Conservation (phyloP, 2,888 invertebrate species). For the Agrochola lota region DNA sequence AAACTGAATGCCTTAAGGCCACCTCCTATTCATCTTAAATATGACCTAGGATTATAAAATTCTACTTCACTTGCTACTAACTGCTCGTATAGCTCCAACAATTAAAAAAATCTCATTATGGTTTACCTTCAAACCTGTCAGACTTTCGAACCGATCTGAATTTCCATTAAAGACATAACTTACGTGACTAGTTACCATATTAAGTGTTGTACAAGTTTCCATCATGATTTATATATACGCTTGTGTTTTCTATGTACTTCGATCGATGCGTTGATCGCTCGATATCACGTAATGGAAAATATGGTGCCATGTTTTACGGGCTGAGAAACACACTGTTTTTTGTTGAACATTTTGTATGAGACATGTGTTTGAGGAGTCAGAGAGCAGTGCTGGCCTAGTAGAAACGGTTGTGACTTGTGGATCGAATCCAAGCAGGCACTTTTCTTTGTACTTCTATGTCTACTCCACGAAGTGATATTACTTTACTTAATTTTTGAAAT, state of each 20-base stretch:
- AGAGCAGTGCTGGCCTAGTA: neutral
- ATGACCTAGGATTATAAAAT: slow-evolving; percentile 13
- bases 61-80: neutral
- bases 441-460: neutral
- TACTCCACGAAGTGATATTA: neutral
- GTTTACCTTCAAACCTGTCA: slow-evolving; percentile 47
- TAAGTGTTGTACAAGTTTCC: slow-evolving; percentile 71
- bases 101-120: slow-evolving; percentile 34
- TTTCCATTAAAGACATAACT: slow-evolving; percentile 42
- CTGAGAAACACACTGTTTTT: slow-evolving; percentile 24
- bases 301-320: slow-evolving; percentile 34
- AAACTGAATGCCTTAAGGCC: slow-evolving; percentile 13
- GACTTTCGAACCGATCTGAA: slow-evolving; percentile 57
- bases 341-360: neutral
- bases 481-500: neutral
- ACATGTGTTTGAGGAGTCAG: neutral
- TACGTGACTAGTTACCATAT: slow-evolving; percentile 73
- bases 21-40: slow-evolving; percentile 9
- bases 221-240: slow-evolving; percentile 70
- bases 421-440: neutral
- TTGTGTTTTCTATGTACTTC: slow-evolving; percentile 59
- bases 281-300: slow-evolving; percentile 64
- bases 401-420: neutral
- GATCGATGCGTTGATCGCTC: slow-evolving; percentile 48
- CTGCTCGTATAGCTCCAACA: slow-evolving; percentile 5